These are phyloP conservation scores for Emydoidea blandingii DNA, from an alignment of 2,797 vertebrate species.

Conservation along the genomic window DNA sequence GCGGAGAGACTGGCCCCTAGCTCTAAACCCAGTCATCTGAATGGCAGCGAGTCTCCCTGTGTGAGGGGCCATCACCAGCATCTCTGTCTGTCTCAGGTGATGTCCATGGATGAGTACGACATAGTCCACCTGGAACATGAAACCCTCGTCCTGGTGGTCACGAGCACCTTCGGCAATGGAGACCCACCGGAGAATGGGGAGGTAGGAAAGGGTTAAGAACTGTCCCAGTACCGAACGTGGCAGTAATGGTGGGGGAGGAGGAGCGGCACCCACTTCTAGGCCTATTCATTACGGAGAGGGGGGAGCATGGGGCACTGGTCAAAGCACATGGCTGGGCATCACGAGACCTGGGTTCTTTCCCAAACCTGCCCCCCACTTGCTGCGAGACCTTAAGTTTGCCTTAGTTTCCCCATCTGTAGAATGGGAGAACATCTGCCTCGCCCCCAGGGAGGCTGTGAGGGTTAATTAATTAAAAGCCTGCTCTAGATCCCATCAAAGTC, in stretches of 20 bases:
- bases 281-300: not conserved
- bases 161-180: slow-evolving; percentile 95
- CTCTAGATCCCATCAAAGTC: not conserved
- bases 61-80: not conserved
- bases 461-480: not conserved
- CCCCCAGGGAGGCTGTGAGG: not conserved
- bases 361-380: not conserved
- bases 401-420: not conserved
- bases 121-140: slow-evolving; percentile 96
- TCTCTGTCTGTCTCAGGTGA: slow-evolving; percentile 84
- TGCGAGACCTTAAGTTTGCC: not conserved
- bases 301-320: not conserved
- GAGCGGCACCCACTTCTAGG: fast-evolving
- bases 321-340: fast-evolving
- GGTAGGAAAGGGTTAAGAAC: slow-evolving; percentile 78
- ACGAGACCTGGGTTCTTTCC: not conserved
- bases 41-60: not conserved
- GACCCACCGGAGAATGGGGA: slow-evolving; percentile 97
- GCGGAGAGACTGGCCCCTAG: not conserved
- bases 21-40: not conserved
- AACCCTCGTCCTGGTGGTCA: slow-evolving; percentile 93
- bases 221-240: not conserved
- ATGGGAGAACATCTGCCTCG: not conserved
- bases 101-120: slow-evolving; percentile 97
- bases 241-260: fast-evolving